A percentile compares a stretch with the other conserved stretches of the same genome.
These are phyloP conservation scores for Chromobotia macracanthus DNA, from an alignment of 2,797 vertebrate species.

Conservation along the genomic window DNA sequence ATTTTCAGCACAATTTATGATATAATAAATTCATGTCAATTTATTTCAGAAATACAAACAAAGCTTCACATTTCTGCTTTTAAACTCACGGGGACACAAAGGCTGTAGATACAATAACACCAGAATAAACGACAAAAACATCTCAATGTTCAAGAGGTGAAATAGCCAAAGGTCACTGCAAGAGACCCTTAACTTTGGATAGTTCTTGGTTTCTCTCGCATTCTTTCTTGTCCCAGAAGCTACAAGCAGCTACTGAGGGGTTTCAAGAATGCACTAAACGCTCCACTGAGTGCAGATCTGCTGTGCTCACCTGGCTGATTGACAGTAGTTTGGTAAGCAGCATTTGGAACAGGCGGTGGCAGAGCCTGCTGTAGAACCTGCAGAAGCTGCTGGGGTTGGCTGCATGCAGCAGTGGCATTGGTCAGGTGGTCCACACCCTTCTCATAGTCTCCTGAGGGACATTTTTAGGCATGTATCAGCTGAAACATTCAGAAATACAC, in stretches of 20 bases:
- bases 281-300: background rate
- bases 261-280: slow-evolving; percentile 71
- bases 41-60: too few species aligned
- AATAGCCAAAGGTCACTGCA: slow-evolving; percentile 70
- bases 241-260: slow-evolving; percentile 63
- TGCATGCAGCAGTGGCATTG: slow-evolving; percentile 85
- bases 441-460: slow-evolving; percentile 80
- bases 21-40: too few species aligned
- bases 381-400: slow-evolving; percentile 84
- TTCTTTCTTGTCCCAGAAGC: slow-evolving; percentile 70
- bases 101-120: too few species aligned
- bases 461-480: background rate
- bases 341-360: slow-evolving; percentile 86
- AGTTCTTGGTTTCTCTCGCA: slow-evolving; percentile 55
- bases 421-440: slow-evolving; percentile 86
- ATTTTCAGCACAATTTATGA: too few species aligned
- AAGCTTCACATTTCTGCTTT: too few species aligned
- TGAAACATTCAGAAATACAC: background rate
- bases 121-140: background rate
- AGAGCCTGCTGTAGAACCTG: slow-evolving; percentile 85
- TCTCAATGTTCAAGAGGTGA: slow-evolving; percentile 67
- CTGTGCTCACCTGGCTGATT: slow-evolving; percentile 82
- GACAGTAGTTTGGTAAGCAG: slow-evolving; percentile 85
- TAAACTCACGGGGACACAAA: too few species aligned
- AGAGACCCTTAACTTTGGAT: slow-evolving; percentile 71